phyloP scores from a whole-genome alignment of 2,113 vertebrate species.

The Paramormyrops kingsleyae region DNA sequence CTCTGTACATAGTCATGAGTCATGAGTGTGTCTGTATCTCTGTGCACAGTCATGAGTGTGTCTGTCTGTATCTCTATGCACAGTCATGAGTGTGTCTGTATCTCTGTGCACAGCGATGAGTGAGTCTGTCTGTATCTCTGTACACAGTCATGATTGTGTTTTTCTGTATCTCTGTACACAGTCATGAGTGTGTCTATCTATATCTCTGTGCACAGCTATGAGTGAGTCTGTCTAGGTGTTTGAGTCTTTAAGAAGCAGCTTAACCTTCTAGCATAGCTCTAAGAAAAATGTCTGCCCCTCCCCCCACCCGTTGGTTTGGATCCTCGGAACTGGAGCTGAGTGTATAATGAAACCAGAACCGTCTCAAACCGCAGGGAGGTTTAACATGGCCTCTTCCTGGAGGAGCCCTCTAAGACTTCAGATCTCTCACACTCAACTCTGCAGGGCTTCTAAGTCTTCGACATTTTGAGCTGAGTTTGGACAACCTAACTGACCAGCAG shows the following conservation, averaged over 20 bases:
- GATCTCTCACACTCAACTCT: not conserved
- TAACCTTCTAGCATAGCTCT: not conserved
- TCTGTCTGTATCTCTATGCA: constrained; percentile 18
- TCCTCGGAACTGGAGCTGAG: not conserved
- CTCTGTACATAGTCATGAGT: not conserved
- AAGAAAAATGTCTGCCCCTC: not conserved
- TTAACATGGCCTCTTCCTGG: not conserved
- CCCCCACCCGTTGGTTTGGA: not conserved
- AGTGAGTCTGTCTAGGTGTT: not conserved
- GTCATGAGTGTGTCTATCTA: not conserved
- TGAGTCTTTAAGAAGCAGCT: not conserved
- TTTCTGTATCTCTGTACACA: not conserved
- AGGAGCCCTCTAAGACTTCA: not conserved
- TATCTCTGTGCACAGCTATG: not conserved
- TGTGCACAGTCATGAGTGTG: constrained; percentile 29
- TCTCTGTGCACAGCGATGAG: not conserved
- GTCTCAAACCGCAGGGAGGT: not conserved
- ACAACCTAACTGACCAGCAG: not conserved
- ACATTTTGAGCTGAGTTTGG: not conserved
- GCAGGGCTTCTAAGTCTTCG: not conserved
- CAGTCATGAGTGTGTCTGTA: constrained; percentile 1
- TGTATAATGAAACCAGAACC: not conserved
- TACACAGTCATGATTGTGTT: constrained; percentile 18
- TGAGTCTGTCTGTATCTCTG: constrained; percentile 1
- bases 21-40: not conserved